phyloP scores from a whole-genome alignment of 2,113 vertebrate genomes.

The Beaufortia kweichowensis region DNA sequence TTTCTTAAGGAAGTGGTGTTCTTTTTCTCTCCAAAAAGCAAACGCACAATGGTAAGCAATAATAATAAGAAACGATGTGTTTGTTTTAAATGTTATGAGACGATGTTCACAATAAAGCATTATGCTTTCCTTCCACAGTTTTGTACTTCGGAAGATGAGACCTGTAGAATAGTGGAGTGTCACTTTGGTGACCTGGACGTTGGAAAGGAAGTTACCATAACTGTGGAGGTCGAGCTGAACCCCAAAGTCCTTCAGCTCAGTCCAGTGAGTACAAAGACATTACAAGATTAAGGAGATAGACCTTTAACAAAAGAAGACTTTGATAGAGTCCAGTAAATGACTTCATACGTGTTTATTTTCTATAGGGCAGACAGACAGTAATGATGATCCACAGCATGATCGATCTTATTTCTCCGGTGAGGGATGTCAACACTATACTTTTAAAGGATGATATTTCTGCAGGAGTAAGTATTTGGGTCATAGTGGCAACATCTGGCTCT shows the following conservation, averaged over 20 bases:
- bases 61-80: not conserved
- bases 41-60: slow-evolving; percentile 79
- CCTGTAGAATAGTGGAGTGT: slow-evolving; percentile 84
- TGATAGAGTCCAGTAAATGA: too few species aligned
- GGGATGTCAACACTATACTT: slow-evolving; percentile 74
- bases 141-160: slow-evolving; percentile 76
- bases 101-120: not conserved
- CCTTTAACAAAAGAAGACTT: too few species aligned
- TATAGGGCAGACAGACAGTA: slow-evolving; percentile 81
- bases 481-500: too few species aligned
- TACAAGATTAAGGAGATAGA: too few species aligned
- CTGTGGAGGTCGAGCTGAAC: slow-evolving; percentile 82
- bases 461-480: slow-evolving; percentile 70
- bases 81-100: slow-evolving; percentile 1
- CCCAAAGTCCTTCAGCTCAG: slow-evolving; percentile 75
- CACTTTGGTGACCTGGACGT: slow-evolving; percentile 85
- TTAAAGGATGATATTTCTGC: slow-evolving; percentile 66
- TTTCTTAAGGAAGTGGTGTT: slow-evolving; percentile 76
- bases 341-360: slow-evolving; percentile 6
- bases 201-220: slow-evolving; percentile 80
- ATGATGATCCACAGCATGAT: slow-evolving; percentile 77
- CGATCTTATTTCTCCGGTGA: slow-evolving; percentile 71
- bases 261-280: slow-evolving; percentile 47
- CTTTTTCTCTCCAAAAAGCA: slow-evolving; percentile 81
- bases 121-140: slow-evolving; percentile 71